Evolutionary conservation across 1,140 invertebrate genomes (phyloP).

Genomic region (Eumeta japonica): DNA sequence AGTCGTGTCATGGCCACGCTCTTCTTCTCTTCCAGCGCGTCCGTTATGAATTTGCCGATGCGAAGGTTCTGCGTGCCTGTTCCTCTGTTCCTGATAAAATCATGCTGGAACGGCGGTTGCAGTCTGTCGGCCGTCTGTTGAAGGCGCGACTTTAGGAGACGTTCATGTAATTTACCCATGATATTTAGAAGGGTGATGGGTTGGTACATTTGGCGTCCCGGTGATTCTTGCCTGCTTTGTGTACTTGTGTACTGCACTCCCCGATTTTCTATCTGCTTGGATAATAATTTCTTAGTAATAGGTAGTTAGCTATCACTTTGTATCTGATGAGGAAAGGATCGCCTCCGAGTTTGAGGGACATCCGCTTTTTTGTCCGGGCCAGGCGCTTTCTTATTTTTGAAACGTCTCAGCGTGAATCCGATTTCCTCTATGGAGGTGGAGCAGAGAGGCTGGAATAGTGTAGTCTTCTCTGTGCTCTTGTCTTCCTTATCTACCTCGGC

Average conservation of each 20-base stretch:
- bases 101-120: constrained; percentile 8
- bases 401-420: not conserved
- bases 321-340: not conserved
- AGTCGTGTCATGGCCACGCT: constrained; percentile 7
- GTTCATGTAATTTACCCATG: constrained; percentile 7
- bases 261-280: constrained; percentile 7
- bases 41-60: constrained; percentile 3
- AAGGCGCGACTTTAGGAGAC: not conserved
- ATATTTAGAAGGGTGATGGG: constrained; percentile 10
- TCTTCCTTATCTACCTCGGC: constrained; percentile 2
- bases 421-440: not conserved
- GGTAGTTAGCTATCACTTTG: not conserved
- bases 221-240: constrained; percentile 6
- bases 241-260: constrained; percentile 7
- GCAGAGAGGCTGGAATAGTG: constrained; percentile 3
- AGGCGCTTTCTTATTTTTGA: constrained; percentile 9
- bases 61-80: constrained; percentile 6
- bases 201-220: constrained; percentile 1
- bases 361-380: too few species aligned
- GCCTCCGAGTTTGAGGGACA: constrained; percentile 6
- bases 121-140: too few species aligned
- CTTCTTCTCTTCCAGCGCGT: constrained; percentile 3
- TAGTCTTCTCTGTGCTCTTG: not conserved
- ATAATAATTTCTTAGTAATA: constrained; percentile 2
- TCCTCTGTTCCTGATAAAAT: constrained; percentile 2